Conservation (phyloP, 2,797 vertebrate species). For the Cyprinodon diabolis region DNA sequence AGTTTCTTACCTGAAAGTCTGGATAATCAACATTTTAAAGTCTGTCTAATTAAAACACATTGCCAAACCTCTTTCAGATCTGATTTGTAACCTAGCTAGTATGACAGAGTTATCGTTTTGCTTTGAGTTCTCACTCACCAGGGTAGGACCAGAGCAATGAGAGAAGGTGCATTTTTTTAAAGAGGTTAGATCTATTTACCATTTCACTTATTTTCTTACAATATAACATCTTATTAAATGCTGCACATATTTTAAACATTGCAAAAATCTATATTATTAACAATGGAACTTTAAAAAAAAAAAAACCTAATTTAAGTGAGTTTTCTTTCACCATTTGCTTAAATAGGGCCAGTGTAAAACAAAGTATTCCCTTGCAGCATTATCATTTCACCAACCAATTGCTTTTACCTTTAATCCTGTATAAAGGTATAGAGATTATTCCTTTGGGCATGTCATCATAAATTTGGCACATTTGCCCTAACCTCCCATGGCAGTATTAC, state of each 20-base stretch:
- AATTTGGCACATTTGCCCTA: background rate
- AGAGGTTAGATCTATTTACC: background rate
- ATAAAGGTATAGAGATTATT: background rate
- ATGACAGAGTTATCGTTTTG: background rate
- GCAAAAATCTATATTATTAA: too few relatives aligned
- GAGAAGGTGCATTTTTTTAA: background rate
- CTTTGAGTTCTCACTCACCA: background rate
- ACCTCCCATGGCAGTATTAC: background rate
- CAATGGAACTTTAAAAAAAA: background rate
- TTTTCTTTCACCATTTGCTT: background rate
- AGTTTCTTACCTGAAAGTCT: background rate
- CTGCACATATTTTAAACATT: too few relatives aligned
- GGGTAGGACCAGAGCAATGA: background rate
- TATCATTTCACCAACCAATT: background rate
- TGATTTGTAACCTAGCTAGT: background rate
- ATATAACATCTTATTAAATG: background rate
- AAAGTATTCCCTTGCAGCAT: background rate
- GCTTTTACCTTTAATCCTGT: background rate
- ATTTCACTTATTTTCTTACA: background rate
- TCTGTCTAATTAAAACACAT: background rate
- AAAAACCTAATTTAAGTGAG: background rate
- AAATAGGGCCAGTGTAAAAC: background rate
- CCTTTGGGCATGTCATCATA: background rate
- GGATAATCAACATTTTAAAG: constrained; percentile 1
- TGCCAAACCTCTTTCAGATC: background rate